phyloP scores from a whole-genome alignment of 2,113 vertebrate genomes.

The Galeopterus variegatus region DNA sequence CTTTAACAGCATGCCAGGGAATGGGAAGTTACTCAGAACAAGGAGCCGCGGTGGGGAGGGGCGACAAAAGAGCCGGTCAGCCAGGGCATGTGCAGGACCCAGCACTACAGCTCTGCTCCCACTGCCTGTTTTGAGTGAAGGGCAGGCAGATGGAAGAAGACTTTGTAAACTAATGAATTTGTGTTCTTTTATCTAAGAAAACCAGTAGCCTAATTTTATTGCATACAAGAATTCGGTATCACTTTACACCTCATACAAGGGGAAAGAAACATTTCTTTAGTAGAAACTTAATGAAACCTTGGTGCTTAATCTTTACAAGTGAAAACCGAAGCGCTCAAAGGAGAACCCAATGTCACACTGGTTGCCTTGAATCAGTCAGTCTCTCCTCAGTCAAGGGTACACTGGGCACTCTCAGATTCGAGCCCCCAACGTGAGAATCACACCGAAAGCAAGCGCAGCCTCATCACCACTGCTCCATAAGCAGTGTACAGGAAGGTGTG shows the following conservation, averaged over 20 bases:
- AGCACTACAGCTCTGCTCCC: background rate
- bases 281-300: background rate
- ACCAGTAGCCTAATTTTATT: accelerated
- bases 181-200: background rate
- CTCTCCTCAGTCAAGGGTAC: background rate
- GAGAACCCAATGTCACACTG: no score
- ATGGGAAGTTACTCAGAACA: background rate
- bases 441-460: background rate
- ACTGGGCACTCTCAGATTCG: background rate
- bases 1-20: accelerated
- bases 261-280: background rate
- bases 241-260: background rate
- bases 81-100: accelerated
- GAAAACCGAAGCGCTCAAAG: no score
- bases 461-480: accelerated
- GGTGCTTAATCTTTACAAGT: background rate
- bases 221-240: accelerated
- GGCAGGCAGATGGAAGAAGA: background rate
- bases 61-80: background rate
- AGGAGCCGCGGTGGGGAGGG: background rate
- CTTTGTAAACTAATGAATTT: background rate
- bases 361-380: background rate
- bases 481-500: accelerated
- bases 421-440: background rate
- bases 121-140: no score